phyloP scores from a whole-genome alignment of 2,888 invertebrate species.

The Minunthozetes semirufus region DNA sequence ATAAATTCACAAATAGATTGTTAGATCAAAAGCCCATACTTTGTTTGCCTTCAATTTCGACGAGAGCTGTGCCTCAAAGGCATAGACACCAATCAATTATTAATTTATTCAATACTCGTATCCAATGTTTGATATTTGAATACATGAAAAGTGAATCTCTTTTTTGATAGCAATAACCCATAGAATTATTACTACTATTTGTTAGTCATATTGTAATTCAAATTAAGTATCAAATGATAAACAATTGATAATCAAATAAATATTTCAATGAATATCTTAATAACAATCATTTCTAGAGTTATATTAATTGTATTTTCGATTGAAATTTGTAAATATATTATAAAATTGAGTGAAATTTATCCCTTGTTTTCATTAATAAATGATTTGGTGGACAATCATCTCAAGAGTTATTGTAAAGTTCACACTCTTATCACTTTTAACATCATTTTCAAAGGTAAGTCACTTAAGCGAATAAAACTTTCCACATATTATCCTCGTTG shows the following conservation, averaged over 20 bases:
- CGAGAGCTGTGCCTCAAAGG: background rate
- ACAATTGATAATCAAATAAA: background rate
- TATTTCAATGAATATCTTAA: background rate
- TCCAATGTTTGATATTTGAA: background rate
- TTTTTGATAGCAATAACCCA: background rate
- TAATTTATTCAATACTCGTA: constrained; percentile 2
- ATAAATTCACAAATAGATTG: background rate
- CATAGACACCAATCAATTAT: background rate
- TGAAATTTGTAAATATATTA: no score
- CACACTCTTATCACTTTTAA: no score
- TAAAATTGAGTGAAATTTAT: no score
- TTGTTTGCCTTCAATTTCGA: background rate
- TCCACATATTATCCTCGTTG: no score
- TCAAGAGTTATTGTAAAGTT: no score
- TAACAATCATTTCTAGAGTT: background rate
- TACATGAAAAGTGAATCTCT: background rate
- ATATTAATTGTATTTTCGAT: background rate
- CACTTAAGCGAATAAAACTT: no score
- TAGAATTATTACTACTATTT: background rate
- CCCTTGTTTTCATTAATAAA: no score
- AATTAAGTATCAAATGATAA: background rate
- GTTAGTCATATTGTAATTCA: background rate
- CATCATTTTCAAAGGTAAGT: no score
- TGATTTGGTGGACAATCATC: no score
- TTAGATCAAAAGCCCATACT: background rate